Evolutionary conservation across 1,140 invertebrate species (phyloP).

Genomic region (Idris sp.): DNA sequence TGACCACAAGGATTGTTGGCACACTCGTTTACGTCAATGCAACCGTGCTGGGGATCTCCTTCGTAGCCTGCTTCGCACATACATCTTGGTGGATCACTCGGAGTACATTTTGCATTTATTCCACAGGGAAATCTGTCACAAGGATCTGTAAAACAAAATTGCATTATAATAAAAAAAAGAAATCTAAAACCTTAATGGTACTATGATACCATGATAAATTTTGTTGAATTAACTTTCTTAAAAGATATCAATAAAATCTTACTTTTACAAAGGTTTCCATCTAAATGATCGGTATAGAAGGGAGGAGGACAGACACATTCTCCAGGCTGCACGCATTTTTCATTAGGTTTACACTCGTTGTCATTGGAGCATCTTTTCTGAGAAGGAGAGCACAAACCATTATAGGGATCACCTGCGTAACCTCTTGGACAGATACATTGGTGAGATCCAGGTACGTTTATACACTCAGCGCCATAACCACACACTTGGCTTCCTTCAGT

Average conservation of each 20-base stretch:
- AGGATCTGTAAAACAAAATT: conserved; percentile 77
- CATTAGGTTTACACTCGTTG: conserved; percentile 89
- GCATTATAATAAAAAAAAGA: too few relatives aligned
- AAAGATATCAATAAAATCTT: too few relatives aligned
- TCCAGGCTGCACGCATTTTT: conserved; percentile 93
- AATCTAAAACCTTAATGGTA: too few relatives aligned
- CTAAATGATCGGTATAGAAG: conserved; percentile 88
- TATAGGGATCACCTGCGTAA: conserved; percentile 81
- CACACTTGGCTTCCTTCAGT: conserved; percentile 86
- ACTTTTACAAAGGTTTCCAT: conserved; percentile 92
- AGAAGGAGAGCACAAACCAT: conserved; percentile 85
- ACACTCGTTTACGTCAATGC: conserved; percentile 91
- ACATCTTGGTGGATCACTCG: conserved; percentile 91
- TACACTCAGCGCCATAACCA: conserved; percentile 90
- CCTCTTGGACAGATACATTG: conserved; percentile 90
- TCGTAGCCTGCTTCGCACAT: conserved; percentile 91
- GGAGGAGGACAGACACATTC: conserved; percentile 93
- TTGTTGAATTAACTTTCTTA: too few relatives aligned
- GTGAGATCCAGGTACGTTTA: conserved; percentile 88
- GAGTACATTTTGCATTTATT: conserved; percentile 94
- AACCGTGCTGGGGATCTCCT: conserved; percentile 89
- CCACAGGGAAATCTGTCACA: conserved; percentile 93
- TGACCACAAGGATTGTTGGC: conserved; percentile 88
- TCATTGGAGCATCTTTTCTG: conserved; percentile 89
- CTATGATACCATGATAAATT: too few relatives aligned